Evolutionary conservation across 2,888 invertebrate species (phyloP).

Genomic region (Achlya flavicornis): DNA sequence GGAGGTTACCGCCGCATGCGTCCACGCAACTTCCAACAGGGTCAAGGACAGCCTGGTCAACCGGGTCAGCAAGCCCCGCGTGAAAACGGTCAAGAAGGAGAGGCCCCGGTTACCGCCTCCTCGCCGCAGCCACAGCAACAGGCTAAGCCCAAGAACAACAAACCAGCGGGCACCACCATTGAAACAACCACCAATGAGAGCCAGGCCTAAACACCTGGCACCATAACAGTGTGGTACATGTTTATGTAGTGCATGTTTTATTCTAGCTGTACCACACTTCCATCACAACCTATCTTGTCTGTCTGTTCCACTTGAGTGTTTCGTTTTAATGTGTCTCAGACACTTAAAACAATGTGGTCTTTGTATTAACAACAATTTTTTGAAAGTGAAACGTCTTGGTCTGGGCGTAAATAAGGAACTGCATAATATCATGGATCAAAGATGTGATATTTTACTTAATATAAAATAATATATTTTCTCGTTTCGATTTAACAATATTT

Average conservation of each 20-base stretch:
- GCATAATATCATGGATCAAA: constrained; percentile 76
- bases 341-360: constrained; percentile 46
- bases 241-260: constrained; percentile 66
- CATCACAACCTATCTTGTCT: constrained; percentile 59
- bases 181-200: constrained; percentile 80
- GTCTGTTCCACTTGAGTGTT: constrained; percentile 70
- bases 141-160: constrained; percentile 65
- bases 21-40: constrained; percentile 64
- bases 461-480: constrained; percentile 64
- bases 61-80: constrained; percentile 45
- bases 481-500: constrained; percentile 40
- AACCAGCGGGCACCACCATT: constrained; percentile 69
- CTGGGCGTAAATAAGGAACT: constrained; percentile 65
- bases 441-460: constrained; percentile 79
- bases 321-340: constrained; percentile 61
- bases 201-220: constrained; percentile 69
- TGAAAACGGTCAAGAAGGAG: constrained; percentile 65
- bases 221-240: constrained; percentile 55
- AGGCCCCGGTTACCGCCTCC: constrained; percentile 50
- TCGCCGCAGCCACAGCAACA: constrained; percentile 55
- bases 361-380: constrained; percentile 45
- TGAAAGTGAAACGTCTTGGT: constrained; percentile 46
- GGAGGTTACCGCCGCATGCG: constrained; percentile 73
- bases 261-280: constrained; percentile 66
- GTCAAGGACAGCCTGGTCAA: constrained; percentile 40